These are phyloP conservation scores for Brachycybe producta DNA, from an alignment of 2,888 invertebrate genomes.

Conservation along the genomic window DNA sequence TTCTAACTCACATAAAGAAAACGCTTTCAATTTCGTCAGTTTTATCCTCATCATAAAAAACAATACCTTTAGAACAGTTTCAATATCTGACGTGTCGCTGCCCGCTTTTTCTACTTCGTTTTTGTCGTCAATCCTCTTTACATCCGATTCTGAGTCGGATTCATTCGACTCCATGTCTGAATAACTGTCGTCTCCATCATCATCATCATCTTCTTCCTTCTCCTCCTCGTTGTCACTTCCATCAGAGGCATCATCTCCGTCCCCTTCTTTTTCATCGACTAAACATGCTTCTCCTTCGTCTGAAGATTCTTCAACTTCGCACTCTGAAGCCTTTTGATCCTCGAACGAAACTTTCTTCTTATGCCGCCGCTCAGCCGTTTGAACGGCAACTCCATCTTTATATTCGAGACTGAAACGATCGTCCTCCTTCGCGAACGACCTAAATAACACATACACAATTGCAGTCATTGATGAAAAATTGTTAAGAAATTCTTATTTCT, in stretches of 20 bases:
- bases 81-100: neutral
- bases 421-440: too few relatives aligned
- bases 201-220: slow-evolving; percentile 25
- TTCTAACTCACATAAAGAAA: neutral
- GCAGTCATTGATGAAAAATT: too few relatives aligned
- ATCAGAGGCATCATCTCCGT: slow-evolving; percentile 25
- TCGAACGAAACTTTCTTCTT: too few relatives aligned
- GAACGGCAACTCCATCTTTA: too few relatives aligned
- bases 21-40: neutral
- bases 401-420: too few relatives aligned
- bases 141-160: neutral
- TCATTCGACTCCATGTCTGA: neutral
- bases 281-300: slow-evolving; percentile 19
- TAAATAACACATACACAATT: too few relatives aligned
- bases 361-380: slow-evolving; percentile 18
- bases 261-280: slow-evolving; percentile 23
- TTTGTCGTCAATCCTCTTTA: slow-evolving; percentile 18
- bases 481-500: too few relatives aligned
- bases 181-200: slow-evolving; percentile 16
- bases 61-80: neutral
- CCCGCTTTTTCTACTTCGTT: neutral
- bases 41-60: neutral
- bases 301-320: too few relatives aligned
- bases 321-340: too few relatives aligned
- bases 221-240: slow-evolving; percentile 23